Evolutionary conservation across 2,888 invertebrate species (phyloP).

Genomic region (Catocala sponsa): DNA sequence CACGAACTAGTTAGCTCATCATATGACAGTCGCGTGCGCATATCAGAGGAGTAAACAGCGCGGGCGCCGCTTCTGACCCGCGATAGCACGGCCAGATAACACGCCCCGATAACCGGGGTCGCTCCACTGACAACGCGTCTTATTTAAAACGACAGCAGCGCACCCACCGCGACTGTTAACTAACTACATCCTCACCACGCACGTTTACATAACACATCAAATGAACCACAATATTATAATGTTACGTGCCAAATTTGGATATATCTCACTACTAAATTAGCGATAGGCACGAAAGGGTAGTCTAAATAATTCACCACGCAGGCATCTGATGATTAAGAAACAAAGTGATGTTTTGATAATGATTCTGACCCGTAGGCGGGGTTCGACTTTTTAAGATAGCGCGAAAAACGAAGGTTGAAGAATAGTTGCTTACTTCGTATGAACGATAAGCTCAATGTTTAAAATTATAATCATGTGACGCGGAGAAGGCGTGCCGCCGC

Average conservation of each 20-base stretch:
- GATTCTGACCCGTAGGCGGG: slow-evolving; percentile 4
- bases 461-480: no score
- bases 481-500: no score
- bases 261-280: not conserved
- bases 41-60: slow-evolving; percentile 70
- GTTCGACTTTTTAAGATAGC: slow-evolving; percentile 5
- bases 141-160: slow-evolving; percentile 44
- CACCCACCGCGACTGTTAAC: slow-evolving; percentile 18
- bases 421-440: not conserved
- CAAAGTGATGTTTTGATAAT: not conserved
- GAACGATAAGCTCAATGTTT: not conserved
- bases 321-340: not conserved
- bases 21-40: slow-evolving; percentile 78
- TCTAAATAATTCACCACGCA: slow-evolving; percentile 2
- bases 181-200: slow-evolving; percentile 24
- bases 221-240: slow-evolving; percentile 18
- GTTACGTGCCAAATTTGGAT: slow-evolving; percentile 2
- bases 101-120: slow-evolving; percentile 55
- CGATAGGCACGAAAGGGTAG: not conserved
- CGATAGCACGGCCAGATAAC: slow-evolving; percentile 64
- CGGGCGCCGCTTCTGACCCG: slow-evolving; percentile 76
- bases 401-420: slow-evolving; percentile 8
- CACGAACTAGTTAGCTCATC: slow-evolving; percentile 61
- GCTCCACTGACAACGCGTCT: slow-evolving; percentile 53
- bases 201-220: slow-evolving; percentile 34